phyloP scores from a whole-genome alignment of 2,113 vertebrate species.

The Pedionomus torquatus region DNA sequence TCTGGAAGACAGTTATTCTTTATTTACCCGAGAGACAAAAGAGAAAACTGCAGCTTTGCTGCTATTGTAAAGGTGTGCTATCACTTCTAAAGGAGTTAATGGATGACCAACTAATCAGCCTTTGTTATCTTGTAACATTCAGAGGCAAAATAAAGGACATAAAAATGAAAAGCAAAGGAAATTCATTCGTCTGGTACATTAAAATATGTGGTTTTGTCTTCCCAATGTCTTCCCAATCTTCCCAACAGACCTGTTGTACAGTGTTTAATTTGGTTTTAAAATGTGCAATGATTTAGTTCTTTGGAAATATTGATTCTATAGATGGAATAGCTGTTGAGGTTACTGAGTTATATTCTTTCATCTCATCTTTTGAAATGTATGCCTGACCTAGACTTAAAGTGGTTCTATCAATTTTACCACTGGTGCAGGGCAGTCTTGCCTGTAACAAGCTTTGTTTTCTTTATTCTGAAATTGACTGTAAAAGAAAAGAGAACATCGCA shows the following conservation, averaged over 20 bases:
- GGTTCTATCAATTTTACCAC: not conserved
- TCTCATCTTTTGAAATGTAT: not conserved
- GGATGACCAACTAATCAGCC: constrained; percentile 29
- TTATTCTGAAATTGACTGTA: not conserved
- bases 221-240: not conserved
- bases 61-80: constrained; percentile 26
- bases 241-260: not conserved
- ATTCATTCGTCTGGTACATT: not conserved
- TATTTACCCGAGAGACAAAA: constrained; percentile 45
- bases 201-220: not conserved
- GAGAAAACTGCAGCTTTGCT: constrained; percentile 50
- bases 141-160: constrained; percentile 20
- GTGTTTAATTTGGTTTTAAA: constrained; percentile 31
- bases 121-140: constrained; percentile 33
- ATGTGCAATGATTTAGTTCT: not conserved
- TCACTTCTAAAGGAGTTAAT: constrained; percentile 49
- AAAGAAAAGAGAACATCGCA: not conserved
- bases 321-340: not conserved
- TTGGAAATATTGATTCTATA: not conserved
- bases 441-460: not conserved
- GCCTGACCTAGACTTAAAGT: not conserved
- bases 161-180: constrained; percentile 21
- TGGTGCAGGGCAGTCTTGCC: not conserved
- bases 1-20: constrained; percentile 46
- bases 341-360: not conserved